phyloP scores from a whole-genome alignment of 2,797 vertebrate species.

The Chiloscyllium punctatum region DNA sequence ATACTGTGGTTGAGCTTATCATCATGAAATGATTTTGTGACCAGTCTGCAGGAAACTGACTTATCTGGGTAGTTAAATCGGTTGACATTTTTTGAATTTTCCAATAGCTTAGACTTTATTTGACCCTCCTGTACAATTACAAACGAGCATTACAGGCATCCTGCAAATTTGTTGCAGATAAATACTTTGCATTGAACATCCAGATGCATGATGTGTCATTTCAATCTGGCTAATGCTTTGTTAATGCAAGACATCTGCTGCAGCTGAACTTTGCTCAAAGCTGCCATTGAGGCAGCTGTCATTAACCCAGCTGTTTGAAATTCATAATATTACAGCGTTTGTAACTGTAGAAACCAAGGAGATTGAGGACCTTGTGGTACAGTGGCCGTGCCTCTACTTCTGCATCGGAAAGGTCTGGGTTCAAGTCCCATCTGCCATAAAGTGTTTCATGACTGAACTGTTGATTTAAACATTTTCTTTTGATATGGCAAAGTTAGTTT shows the following conservation, averaged over 20 bases:
- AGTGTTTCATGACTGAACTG: too few species aligned
- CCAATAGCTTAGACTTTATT: background rate
- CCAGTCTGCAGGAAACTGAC: background rate
- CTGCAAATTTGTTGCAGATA: background rate
- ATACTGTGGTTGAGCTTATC: background rate
- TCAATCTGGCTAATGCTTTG: constrained; percentile 14
- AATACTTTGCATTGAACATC: background rate
- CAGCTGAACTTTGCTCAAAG: background rate
- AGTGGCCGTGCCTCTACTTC: too few species aligned
- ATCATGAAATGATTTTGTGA: background rate
- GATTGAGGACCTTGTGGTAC: too few species aligned
- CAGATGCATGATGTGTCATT: background rate
- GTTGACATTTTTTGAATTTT: background rate
- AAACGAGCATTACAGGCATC: background rate
- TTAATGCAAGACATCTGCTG: constrained; percentile 1
- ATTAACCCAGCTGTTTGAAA: background rate
- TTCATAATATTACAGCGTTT: background rate
- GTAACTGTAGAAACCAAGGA: background rate
- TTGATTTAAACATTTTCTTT: too few species aligned
- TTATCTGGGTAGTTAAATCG: background rate
- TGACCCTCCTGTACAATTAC: background rate
- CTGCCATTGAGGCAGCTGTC: background rate
- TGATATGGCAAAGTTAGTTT: too few species aligned
- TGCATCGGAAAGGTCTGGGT: too few species aligned
- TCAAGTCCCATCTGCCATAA: too few species aligned